Conservation (phyloP, 1,140 invertebrate genomes). For the Acromyrmex charruanus region DNA sequence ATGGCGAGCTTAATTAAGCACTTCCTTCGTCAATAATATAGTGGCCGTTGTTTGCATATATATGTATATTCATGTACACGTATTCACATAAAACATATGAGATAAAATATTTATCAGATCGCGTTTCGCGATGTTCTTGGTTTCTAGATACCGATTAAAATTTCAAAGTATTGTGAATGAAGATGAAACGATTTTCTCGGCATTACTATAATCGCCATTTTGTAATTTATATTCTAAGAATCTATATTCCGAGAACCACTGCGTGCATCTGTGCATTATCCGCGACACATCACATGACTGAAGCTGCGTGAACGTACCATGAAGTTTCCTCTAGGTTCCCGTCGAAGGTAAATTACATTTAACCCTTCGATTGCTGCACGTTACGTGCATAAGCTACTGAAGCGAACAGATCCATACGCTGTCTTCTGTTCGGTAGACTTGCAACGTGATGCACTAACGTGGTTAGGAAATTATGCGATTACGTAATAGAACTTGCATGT, state of each 20-base stretch:
- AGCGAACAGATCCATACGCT: conserved; percentile 45
- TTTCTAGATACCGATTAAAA: not conserved
- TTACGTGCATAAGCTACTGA: conserved; percentile 52
- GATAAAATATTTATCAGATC: conserved; percentile 3
- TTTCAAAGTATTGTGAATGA: not conserved
- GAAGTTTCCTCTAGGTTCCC: conserved; percentile 37
- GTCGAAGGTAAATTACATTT: conserved; percentile 52
- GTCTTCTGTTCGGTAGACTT: conserved; percentile 35
- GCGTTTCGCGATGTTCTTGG: not conserved
- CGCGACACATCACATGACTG: not conserved
- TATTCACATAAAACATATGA: not conserved
- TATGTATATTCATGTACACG: no score
- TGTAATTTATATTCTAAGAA: not conserved
- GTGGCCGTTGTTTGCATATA: not conserved
- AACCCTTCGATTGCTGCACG: conserved; percentile 51
- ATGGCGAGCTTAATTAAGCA: conserved; percentile 69
- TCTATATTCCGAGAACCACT: conserved; percentile 14
- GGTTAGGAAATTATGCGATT: conserved; percentile 41
- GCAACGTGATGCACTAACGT: conserved; percentile 41
- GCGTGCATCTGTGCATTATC: conserved; percentile 17
- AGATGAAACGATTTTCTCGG: not conserved
- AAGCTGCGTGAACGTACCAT: conserved; percentile 39
- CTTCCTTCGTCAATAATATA: conserved; percentile 71
- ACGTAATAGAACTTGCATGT: conserved; percentile 44
- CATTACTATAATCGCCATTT: not conserved